A percentile compares a stretch with the other conserved stretches of the same genome.
These are phyloP conservation scores for Poeciliopsis prolifica DNA, from an alignment of 2,113 vertebrate species.

Conservation along the genomic window DNA sequence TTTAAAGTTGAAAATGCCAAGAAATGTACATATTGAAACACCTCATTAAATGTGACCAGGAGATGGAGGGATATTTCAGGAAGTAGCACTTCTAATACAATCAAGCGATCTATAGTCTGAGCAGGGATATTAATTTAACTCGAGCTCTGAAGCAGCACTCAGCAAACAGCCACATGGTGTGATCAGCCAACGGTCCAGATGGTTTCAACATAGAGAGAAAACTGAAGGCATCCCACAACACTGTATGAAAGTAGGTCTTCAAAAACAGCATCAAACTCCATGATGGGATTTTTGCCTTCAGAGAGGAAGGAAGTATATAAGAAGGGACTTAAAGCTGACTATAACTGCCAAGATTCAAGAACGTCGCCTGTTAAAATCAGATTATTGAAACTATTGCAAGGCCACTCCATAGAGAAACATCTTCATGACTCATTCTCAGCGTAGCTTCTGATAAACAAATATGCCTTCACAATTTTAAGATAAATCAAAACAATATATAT, in stretches of 20 bases:
- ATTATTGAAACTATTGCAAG: conserved; percentile 36
- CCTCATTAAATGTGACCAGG: conserved; percentile 16
- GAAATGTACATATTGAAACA: conserved; percentile 4
- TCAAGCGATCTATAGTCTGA: conserved; percentile 26
- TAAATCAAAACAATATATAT: no score
- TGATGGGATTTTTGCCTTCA: conserved; percentile 29
- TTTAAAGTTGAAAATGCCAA: conserved; percentile 29
- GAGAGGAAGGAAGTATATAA: not conserved
- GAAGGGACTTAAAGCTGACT: not conserved
- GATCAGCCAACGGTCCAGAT: conserved; percentile 62
- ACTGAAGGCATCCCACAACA: conserved; percentile 51
- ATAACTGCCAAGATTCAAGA: not conserved
- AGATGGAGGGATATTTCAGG: conserved; percentile 16
- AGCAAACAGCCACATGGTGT: conserved; percentile 49
- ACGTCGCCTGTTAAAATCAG: conserved; percentile 30
- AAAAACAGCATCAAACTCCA: conserved; percentile 48
- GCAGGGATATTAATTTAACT: conserved; percentile 39
- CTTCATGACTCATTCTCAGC: conserved; percentile 49
- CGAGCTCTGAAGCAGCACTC: conserved; percentile 42
- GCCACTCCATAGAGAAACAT: conserved; percentile 9
- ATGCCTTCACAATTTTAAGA: not conserved
- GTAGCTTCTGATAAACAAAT: not conserved
- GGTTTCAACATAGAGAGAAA: conserved; percentile 52
- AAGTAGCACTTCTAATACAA: conserved; percentile 41
- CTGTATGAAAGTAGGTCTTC: conserved; percentile 52